Evolutionary conservation across 2,888 invertebrate species (phyloP).

Genomic region (Amorpha juglandis): DNA sequence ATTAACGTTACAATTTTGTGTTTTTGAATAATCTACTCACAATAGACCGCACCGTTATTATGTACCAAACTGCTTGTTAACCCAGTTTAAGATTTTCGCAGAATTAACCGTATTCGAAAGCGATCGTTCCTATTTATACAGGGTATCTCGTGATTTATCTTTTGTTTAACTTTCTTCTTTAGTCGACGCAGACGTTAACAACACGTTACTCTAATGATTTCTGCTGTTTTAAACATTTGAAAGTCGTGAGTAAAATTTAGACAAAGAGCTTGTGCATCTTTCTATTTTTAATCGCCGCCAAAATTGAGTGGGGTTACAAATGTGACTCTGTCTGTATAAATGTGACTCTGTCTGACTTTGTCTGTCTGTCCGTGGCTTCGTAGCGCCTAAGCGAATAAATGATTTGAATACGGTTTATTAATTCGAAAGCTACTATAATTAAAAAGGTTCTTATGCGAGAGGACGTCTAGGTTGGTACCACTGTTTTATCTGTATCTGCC

Average conservation of each 20-base stretch:
- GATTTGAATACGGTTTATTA: no score
- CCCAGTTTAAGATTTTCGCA: slow-evolving; percentile 23
- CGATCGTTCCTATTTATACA: slow-evolving; percentile 27
- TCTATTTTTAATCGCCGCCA: no score
- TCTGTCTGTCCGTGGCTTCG: no score
- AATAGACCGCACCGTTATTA: slow-evolving; percentile 5
- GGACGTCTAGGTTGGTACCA: no score
- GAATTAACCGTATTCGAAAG: slow-evolving; percentile 25
- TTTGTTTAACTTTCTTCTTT: slow-evolving; percentile 25
- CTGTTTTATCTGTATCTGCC: no score
- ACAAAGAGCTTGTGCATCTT: no score
- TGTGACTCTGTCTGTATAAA: no score
- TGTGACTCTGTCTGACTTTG: no score
- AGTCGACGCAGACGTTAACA: slow-evolving; percentile 23
- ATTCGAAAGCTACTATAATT: no score
- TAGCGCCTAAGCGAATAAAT: no score
- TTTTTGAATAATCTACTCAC: background rate
- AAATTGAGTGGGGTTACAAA: no score
- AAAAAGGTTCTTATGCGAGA: no score
- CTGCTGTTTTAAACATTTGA: background rate
- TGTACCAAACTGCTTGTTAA: slow-evolving; percentile 26
- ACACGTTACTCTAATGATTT: slow-evolving; percentile 25
- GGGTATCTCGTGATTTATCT: slow-evolving; percentile 25
- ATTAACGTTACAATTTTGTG: slow-evolving; percentile 5
- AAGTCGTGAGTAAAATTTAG: background rate